phyloP scores from a whole-genome alignment of 1,140 invertebrate genomes.

The Phortica variegata region DNA sequence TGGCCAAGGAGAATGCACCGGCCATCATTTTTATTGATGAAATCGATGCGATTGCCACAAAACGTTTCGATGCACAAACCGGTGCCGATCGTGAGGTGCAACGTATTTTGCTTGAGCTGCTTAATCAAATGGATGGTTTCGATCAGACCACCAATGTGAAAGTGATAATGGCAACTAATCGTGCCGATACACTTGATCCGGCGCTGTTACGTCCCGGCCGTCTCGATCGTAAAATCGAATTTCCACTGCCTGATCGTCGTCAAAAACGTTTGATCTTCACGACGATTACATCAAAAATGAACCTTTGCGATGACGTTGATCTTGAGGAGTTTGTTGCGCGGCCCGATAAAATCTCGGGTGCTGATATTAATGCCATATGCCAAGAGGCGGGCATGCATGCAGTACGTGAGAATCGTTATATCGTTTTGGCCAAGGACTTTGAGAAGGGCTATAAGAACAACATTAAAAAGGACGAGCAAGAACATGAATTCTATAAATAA shows the following conservation, averaged over 20 bases:
- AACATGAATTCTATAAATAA: slow-evolving; percentile 99
- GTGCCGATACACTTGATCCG: slow-evolving; percentile 96
- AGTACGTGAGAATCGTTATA: slow-evolving; percentile 92
- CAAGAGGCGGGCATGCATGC: slow-evolving; percentile 97
- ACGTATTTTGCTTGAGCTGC: slow-evolving; percentile 92
- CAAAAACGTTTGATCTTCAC: slow-evolving; percentile 98
- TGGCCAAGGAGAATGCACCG: slow-evolving; percentile 98
- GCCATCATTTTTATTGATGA: slow-evolving; percentile 99
- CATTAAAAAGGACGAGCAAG: slow-evolving; percentile 98
- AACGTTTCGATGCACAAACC: slow-evolving; percentile 98
- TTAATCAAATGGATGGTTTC: slow-evolving; percentile 99
- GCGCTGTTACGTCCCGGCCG: slow-evolving; percentile 95
- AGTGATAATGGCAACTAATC: slow-evolving; percentile 99
- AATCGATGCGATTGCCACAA: slow-evolving; percentile 98
- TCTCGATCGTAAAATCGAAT: slow-evolving; percentile 98
- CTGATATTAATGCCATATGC: slow-evolving; percentile 99
- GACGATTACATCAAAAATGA: slow-evolving; percentile 98
- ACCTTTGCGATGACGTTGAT: slow-evolving; percentile 99
- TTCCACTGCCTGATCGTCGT: slow-evolving; percentile 94
- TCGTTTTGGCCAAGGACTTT: slow-evolving; percentile 98
- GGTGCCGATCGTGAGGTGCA: slow-evolving; percentile 99
- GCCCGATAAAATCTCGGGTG: slow-evolving; percentile 97
- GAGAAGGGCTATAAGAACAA: slow-evolving; percentile 99
- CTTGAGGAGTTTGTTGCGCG: slow-evolving; percentile 98
- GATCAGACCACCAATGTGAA: slow-evolving; percentile 99